Evolutionary conservation across 2,797 vertebrate species (phyloP).

Genomic region (Eupleurogrammus muticus): DNA sequence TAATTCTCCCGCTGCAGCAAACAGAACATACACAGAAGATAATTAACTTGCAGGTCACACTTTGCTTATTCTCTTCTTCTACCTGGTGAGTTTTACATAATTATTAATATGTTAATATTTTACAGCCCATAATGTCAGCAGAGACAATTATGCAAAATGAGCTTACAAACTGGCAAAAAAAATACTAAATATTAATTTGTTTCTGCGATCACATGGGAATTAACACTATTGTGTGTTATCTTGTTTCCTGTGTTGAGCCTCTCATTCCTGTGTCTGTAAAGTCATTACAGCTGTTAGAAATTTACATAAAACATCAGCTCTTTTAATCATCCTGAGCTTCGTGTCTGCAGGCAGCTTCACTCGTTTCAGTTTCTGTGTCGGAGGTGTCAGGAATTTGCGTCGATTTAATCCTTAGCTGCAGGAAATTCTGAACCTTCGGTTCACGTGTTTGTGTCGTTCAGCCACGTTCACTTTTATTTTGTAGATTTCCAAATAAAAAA

Average conservation of each 20-base stretch:
- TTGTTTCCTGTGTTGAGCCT: not conserved
- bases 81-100: slow-evolving; percentile 36
- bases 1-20: slow-evolving; percentile 37
- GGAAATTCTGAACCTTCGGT: slow-evolving; percentile 17
- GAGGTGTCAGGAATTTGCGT: slow-evolving; percentile 47
- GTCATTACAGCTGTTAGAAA: slow-evolving; percentile 4
- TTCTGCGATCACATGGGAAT: slow-evolving; percentile 2
- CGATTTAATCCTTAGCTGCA: slow-evolving; percentile 42
- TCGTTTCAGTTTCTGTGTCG: too few relatives aligned
- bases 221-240: not conserved
- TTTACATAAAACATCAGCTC: slow-evolving; percentile 18
- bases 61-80: slow-evolving; percentile 31
- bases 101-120: slow-evolving; percentile 55
- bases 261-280: slow-evolving; percentile 8
- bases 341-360: slow-evolving; percentile 54
- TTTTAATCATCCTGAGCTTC: slow-evolving; percentile 51
- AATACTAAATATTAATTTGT: slow-evolving; percentile 32
- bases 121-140: slow-evolving; percentile 24
- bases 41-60: slow-evolving; percentile 48
- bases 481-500: slow-evolving; percentile 39
- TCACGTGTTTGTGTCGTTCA: not conserved
- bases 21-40: slow-evolving; percentile 46
- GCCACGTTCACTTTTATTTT: slow-evolving; percentile 4
- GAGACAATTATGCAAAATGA: slow-evolving; percentile 37
- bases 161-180: slow-evolving; percentile 24